Base-by-base conservation (phyloP, 2,888 invertebrate species). In the Polia nebulosa region DNA sequence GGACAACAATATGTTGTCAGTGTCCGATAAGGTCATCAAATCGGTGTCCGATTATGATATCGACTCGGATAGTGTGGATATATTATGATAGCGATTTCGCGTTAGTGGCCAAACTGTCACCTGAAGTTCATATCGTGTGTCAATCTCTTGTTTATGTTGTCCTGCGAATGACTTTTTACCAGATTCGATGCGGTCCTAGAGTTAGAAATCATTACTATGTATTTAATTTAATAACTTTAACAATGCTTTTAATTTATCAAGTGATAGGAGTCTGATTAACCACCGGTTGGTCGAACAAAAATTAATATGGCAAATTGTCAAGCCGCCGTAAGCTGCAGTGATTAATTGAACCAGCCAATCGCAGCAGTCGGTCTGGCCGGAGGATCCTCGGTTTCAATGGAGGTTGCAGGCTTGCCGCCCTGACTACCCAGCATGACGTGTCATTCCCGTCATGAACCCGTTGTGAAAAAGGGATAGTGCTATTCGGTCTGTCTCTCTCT, bases 141-240 rank as follows among this genome's bases (percentile, higher is more conserved):
- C 78, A 90, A 81, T 77, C 76, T 88, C 85, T 80, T 88, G 89
- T 94, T 94, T 81, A 95, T 93, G 92, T 94, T 92, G 92, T 91
- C 95, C 75, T 94, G 94, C 3, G 95, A 95, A 84, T 94, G 94
- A 76, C 91, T 91, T 92, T 94, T 94, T 85, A 94, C 92, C 83
- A 95, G 84, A 76, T 87, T 88, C 59, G 78, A 69, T 32, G 83
- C 76, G 29, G 75, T 55, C 86, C 91, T 91, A 86, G 74, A 85
- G 87, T 60, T 62, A 85, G 64, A 72, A 84, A 85, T 58, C 4
- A 32, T 64, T 41, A 76, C 71, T 70, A 67, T 64, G 2, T 44
- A 36, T 29, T 11, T 49, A 3, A 13, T 25, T 49, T 7, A 49
- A 25, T 3, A 17, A 49, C 5, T 13, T 39, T 39, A 4, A 45